These are phyloP conservation scores for Hemiprocne comata DNA, from an alignment of 2,113 vertebrate species.

Conservation along the genomic window DNA sequence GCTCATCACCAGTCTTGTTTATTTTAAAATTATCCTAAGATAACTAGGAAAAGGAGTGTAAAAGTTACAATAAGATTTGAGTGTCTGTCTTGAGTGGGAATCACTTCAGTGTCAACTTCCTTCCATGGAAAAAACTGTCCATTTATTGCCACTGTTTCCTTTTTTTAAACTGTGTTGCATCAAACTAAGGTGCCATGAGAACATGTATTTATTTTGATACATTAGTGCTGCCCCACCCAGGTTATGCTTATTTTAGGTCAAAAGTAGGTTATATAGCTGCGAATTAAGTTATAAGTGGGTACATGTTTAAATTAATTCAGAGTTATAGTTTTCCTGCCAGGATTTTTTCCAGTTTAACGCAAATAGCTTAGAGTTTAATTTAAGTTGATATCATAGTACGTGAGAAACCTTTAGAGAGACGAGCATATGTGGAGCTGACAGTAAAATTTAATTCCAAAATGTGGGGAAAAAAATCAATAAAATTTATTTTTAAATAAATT, in stretches of 20 bases:
- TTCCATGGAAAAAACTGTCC: background rate
- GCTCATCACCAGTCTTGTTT: background rate
- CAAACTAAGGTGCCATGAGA: background rate
- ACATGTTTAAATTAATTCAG: background rate
- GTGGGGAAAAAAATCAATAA: background rate
- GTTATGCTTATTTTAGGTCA: background rate
- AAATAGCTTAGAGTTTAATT: background rate
- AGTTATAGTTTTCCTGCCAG: background rate
- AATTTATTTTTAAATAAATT: conserved; percentile 45
- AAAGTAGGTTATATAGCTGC: background rate
- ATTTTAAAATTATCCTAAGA: background rate
- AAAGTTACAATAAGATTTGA: background rate
- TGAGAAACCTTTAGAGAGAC: background rate
- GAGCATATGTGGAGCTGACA: background rate
- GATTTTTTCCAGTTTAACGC: background rate
- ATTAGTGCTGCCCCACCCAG: background rate
- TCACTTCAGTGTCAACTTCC: background rate
- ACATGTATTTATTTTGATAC: background rate
- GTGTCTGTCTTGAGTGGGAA: background rate
- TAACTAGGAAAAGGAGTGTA: background rate
- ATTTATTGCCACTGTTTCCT: background rate
- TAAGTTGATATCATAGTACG: background rate
- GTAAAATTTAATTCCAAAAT: conserved; percentile 28
- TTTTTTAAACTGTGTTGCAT: background rate
- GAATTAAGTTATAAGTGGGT: background rate